phyloP scores from a whole-genome alignment of 2,888 invertebrate genomes.

The Ischnus inquisitorius region DNA sequence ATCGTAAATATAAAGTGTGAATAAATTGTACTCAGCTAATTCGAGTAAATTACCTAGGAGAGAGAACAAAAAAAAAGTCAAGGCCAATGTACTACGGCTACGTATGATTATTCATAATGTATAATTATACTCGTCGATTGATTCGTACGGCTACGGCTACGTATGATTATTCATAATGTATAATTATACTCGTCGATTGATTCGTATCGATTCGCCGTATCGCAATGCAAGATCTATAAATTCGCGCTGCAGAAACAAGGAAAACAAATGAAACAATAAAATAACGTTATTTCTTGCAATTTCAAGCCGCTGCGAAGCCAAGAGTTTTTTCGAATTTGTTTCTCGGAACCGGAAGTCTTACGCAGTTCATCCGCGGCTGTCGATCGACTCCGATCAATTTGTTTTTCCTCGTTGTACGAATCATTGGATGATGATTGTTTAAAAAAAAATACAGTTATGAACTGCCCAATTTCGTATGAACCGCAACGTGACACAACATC shows the following conservation, averaged over 20 bases:
- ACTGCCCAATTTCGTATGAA: slow-evolving; percentile 3
- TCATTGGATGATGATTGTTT: slow-evolving; percentile 8
- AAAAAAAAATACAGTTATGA: slow-evolving; percentile 10
- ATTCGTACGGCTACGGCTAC: slow-evolving; percentile 2
- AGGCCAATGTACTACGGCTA: slow-evolving; percentile 44
- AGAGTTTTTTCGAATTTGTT: not conserved
- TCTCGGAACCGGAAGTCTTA: slow-evolving; percentile 6
- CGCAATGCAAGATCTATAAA: not conserved
- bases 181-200: not conserved
- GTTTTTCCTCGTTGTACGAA: slow-evolving; percentile 30
- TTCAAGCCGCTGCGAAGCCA: slow-evolving; percentile 24
- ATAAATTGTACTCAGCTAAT: slow-evolving; percentile 19
- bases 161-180: slow-evolving; percentile 14
- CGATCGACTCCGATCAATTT: slow-evolving; percentile 9
- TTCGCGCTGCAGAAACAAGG: slow-evolving; percentile 12
- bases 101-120: slow-evolving; percentile 16
- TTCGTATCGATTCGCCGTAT: not conserved
- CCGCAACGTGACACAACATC: slow-evolving; percentile 52
- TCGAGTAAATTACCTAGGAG: slow-evolving; percentile 36
- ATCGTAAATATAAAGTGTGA: slow-evolving; percentile 20
- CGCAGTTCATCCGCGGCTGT: slow-evolving; percentile 26
- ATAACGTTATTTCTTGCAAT: slow-evolving; percentile 1
- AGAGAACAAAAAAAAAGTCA: slow-evolving; percentile 37
- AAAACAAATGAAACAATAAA: slow-evolving; percentile 17
- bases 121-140: not conserved